Evolutionary conservation across 2,113 vertebrate genomes (phyloP).

Genomic region (Merops nubicus): DNA sequence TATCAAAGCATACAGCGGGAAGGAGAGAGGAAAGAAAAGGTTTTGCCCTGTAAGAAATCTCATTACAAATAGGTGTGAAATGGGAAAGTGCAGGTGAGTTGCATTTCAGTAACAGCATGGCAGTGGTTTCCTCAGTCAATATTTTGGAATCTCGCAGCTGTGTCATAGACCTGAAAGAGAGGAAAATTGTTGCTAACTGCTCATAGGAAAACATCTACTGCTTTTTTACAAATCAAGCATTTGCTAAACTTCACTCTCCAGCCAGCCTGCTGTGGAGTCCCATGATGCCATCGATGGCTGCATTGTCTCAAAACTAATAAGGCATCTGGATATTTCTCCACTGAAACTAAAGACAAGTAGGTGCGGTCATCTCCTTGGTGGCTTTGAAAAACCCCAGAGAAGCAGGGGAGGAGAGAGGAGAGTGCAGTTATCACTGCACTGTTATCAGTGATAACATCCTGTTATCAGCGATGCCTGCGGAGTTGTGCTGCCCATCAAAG

Average conservation of each 20-base stretch:
- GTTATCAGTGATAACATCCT: too few species aligned
- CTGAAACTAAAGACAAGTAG: background rate
- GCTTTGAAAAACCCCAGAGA: background rate
- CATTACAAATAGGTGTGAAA: background rate
- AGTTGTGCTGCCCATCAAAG: background rate
- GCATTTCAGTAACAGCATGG: background rate
- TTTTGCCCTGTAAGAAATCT: constrained; percentile 46
- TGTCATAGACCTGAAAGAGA: background rate
- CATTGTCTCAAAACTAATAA: background rate
- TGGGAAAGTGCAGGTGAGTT: background rate
- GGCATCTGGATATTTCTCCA: background rate
- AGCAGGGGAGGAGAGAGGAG: background rate
- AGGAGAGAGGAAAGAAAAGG: background rate
- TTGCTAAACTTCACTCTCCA: background rate
- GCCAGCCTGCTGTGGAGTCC: background rate
- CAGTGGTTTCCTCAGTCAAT: background rate
- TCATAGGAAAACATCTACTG: background rate
- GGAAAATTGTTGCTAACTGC: background rate
- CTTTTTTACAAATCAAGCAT: background rate
- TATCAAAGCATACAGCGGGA: background rate
- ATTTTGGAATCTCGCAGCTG: background rate
- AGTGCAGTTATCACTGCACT: background rate
- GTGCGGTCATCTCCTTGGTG: background rate
- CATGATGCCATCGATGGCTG: background rate
- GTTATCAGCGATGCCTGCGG: rapidly evolving